phyloP scores from a whole-genome alignment of 2,888 invertebrate genomes.

The Tribolium freemani region DNA sequence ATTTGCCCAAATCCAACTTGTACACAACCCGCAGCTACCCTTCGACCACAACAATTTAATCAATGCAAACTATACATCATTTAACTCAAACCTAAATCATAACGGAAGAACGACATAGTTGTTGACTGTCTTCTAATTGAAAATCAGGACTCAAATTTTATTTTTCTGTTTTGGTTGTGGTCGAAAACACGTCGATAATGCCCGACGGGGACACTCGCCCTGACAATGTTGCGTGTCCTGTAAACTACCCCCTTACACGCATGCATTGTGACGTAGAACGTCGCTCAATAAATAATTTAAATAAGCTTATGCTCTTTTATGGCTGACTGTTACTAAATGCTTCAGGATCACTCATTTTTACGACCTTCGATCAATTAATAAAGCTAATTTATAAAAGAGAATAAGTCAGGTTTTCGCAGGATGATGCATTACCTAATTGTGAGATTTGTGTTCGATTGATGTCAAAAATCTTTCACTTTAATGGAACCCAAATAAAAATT shows the following conservation, averaged over 20 bases:
- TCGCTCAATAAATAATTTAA: slow-evolving; percentile 43
- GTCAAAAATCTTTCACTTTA: neutral
- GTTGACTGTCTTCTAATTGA: neutral
- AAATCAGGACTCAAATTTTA: neutral
- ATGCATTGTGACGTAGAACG: slow-evolving; percentile 38
- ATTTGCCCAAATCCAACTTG: neutral
- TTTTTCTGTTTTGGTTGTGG: slow-evolving; percentile 6
- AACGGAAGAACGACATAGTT: neutral
- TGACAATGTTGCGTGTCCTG: slow-evolving; percentile 32
- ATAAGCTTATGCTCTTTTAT: slow-evolving; percentile 37
- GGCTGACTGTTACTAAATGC: slow-evolving; percentile 13
- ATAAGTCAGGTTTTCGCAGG: neutral
- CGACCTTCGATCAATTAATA: neutral
- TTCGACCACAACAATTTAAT: neutral
- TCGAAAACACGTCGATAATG: slow-evolving; percentile 34
- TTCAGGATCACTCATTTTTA: neutral
- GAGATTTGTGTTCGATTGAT: neutral
- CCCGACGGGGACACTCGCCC: slow-evolving; percentile 36
- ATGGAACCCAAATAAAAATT: neutral
- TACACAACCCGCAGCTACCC: neutral
- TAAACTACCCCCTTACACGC: slow-evolving; percentile 42
- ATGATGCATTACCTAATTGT: neutral
- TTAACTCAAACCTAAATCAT: neutral
- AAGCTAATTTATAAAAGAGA: neutral
- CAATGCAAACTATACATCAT: neutral